Conservation (phyloP, 2,113 vertebrate species). For the Canis aureus region DNA sequence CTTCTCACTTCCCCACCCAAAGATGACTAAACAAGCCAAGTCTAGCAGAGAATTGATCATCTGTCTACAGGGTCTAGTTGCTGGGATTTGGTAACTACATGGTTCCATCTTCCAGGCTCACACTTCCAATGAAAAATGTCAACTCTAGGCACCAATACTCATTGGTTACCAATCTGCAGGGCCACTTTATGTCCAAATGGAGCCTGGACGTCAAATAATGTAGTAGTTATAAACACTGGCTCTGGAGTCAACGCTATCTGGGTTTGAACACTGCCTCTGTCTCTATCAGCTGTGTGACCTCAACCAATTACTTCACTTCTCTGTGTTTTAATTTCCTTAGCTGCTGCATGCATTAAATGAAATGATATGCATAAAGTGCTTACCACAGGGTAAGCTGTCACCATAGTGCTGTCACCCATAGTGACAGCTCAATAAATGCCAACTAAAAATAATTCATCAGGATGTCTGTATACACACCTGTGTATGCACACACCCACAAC, state of each 20-base stretch:
- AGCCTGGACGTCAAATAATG: background rate
- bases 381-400: background rate
- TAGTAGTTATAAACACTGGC: background rate
- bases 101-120: constrained; percentile 19
- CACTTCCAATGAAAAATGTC: constrained; percentile 10
- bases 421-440: background rate
- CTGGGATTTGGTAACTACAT: background rate
- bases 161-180: background rate
- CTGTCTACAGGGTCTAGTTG: constrained; percentile 31
- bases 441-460: background rate
- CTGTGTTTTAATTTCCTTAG: background rate
- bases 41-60: constrained; percentile 51
- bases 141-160: background rate
- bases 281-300: background rate
- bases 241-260: constrained; percentile 2
- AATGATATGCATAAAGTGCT: background rate
- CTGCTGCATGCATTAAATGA: background rate
- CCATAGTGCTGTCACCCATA: background rate
- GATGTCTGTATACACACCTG: background rate
- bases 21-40: constrained; percentile 8
- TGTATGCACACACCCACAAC: background rate
- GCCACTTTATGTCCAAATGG: background rate
- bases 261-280: constrained; percentile 51
- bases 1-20: background rate
- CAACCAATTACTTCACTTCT: background rate